Base-by-base conservation (phyloP, 2,797 vertebrate genomes). In the Gambusia yucatana region DNA sequence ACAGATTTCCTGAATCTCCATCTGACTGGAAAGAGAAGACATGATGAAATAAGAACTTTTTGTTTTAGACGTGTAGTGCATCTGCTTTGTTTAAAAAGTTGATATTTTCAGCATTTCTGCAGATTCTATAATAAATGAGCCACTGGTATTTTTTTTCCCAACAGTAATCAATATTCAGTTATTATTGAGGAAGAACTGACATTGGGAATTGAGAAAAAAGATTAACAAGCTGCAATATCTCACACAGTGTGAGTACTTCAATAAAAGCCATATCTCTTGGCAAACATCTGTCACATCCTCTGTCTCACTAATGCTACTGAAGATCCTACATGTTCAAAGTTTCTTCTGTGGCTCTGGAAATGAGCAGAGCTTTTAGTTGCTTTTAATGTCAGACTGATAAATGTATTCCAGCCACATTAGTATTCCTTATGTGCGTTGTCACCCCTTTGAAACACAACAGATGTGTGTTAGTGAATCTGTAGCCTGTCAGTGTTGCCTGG, bases 381-480 rank as follows among this genome's bases (percentile, higher is more conserved):
- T 76, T 72, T 83, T 81, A 93, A 89, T 87, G 86, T 87, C 91
- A 90, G 79, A 33, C 81, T 77, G 90, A 93, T 88, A 89, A 85
- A 89, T 81, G 46, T 20, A 33, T 39, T 48, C 57, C 47, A n/a
- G 72, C 13, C 4, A 71, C 86, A 93, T 95, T 90, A 89, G 83
- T 82, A 94, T 94, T 94, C 90, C 84, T 82, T 82, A 61, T 80
- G 77, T 41, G 44, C 77, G 9, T 73, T 46, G 55, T 65, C 50
- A 75, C 22, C 72, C 72, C 67, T 91, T 91, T 92, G 83, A 92
- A 90, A 93, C n/a, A 39, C 84, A 84, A 84, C 92, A 94, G 89
- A 94, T 91, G 93, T 84, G 80, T 89, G 89, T 91, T 87, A 86
- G 86, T 89, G 84, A 80, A 73, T 90, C 93, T 92, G 87, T 88